Evolutionary conservation across 2,113 vertebrate species (phyloP), one percentile per base, ranked within the genome.

Genomic region (Cyprinodon brontotheroides): DNA sequence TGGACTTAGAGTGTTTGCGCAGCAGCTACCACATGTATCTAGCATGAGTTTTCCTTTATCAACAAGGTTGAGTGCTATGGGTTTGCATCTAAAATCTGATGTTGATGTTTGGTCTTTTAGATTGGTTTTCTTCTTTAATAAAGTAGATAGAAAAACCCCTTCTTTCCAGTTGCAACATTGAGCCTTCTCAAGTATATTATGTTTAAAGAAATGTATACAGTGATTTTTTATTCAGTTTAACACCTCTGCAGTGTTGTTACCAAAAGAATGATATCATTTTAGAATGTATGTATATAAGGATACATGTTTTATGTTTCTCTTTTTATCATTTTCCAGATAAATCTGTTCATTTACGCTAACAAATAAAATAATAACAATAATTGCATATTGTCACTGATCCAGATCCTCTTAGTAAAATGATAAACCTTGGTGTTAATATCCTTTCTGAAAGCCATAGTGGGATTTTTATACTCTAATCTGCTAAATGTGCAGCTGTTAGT

Each of bases 1-100:
- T 89, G 89, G 86, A 88, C 82, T 84, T 83, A 79, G 68, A 85
- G 82, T 83, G 83, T 83, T 84, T 79, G 78, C 12, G 47, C 39
- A 57, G 80, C 80, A 68, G 78, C 78, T 77, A 77, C 65, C 77
- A 79, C 77, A 78, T 75, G 81, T 71, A 65, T 43, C 68, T 67
- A 72, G 60, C 75, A 74, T 50, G 75, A 77, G 61, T 79, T 29
- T 70, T 72, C 68, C 70, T 89, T 61, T 76, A 86, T 90, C 77
- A 84, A 70, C 57, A 61, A 78, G 89, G 79, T 81, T 63, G 81
- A 79, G 69, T 15, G 6, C 84, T 83, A 57, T 20, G 61, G 53
- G 71, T 82, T 71, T 70, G 67, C 83, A 78, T 78, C 64, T 50
- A 78, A 90, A 81, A 81, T 65, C 63, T 65, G 50, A 57, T 57